A percentile compares a stretch with the other conserved stretches of the same genome.
Conservation (phyloP, 2,797 vertebrate species). For the Pachyuromys duprasi region DNA sequence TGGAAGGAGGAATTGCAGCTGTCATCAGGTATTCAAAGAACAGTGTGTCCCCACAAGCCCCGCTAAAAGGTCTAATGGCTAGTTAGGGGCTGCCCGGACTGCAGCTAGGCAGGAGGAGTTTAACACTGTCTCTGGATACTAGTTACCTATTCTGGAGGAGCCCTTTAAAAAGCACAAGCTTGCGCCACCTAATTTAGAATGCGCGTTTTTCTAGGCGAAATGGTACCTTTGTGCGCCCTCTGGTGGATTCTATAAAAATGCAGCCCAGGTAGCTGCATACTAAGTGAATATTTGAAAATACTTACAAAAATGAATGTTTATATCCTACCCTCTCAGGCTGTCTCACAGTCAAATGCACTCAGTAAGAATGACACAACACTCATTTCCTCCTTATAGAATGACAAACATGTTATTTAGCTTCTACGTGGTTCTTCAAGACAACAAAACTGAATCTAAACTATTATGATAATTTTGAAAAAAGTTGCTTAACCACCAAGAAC, state of each 20-base stretch:
- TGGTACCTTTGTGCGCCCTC: slow-evolving; percentile 44
- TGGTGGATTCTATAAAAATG: slow-evolving; percentile 29
- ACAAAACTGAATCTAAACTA: slow-evolving; percentile 8
- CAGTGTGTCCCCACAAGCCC: not conserved
- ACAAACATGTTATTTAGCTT: not conserved
- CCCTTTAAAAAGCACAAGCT: not conserved
- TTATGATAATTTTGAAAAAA: not conserved
- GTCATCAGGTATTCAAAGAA: not conserved
- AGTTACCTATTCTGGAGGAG: not conserved
- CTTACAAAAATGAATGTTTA: slow-evolving; percentile 47
- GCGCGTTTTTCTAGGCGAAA: slow-evolving; percentile 37
- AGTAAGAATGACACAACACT: not conserved
- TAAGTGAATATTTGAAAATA: not conserved
- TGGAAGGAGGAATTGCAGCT: not conserved
- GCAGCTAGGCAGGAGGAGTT: not conserved
- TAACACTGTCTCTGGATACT: not conserved
- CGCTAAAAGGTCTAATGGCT: not conserved
- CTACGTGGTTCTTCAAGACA: not conserved
- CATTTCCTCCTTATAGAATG: not conserved
- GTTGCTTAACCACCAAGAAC: slow-evolving; percentile 5
- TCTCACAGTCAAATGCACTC: not conserved
- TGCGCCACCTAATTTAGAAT: not conserved
- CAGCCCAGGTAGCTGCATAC: not conserved
- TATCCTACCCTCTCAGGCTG: not conserved
- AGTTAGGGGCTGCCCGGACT: not conserved